These are phyloP conservation scores for Parascotia fuliginaria DNA, from an alignment of 2,888 invertebrate species.

Conservation along the genomic window DNA sequence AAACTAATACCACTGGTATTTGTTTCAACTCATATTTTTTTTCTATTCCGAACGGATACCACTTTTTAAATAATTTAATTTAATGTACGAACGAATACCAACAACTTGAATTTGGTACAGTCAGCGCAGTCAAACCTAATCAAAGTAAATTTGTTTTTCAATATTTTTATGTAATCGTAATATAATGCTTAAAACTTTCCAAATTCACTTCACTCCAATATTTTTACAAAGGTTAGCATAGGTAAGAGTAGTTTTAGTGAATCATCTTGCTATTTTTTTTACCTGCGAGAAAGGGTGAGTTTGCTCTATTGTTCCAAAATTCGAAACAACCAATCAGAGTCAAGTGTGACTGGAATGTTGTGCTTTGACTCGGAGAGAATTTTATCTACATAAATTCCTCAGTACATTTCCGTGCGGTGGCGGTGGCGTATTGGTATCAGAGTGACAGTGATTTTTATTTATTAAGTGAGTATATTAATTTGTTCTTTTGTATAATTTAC, in stretches of 20 bases:
- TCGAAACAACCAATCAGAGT: conserved; percentile 3
- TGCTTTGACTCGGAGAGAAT: too few species aligned
- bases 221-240: not conserved
- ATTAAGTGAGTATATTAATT: conserved; percentile 15
- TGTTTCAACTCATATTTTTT: conserved; percentile 1
- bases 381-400: conserved; percentile 7
- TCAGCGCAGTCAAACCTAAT: not conserved
- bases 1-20: not conserved
- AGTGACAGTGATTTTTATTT: conserved; percentile 13
- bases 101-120: not conserved
- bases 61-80: not conserved
- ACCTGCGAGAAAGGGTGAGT: conserved; percentile 4
- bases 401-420: conserved; percentile 11
- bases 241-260: conserved; percentile 1
- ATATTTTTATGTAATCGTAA: not conserved
- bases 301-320: conserved; percentile 8
- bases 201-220: not conserved
- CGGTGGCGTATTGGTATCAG: conserved; percentile 10
- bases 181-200: not conserved
- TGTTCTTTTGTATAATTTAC: conserved; percentile 14
- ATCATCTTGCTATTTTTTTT: conserved; percentile 2
- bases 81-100: not conserved
- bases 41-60: not conserved
- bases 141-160: not conserved
- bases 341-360: conserved; percentile 1